phyloP scores from a whole-genome alignment of 2,113 vertebrate genomes.

The Scomber japonicus region DNA sequence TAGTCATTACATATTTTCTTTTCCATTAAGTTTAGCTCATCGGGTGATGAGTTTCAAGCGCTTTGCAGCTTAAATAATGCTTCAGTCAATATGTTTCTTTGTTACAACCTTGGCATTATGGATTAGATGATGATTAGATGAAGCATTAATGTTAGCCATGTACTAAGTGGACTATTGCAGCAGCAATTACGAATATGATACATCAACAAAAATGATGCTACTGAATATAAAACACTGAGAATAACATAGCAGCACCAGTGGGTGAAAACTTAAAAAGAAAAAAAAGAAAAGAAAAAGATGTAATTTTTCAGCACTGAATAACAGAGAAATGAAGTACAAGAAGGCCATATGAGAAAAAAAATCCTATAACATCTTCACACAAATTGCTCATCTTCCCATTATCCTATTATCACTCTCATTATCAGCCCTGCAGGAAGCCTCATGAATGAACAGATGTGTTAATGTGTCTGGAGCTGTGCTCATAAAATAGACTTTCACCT shows the following conservation, averaged over 20 bases:
- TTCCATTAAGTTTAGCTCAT: conserved; percentile 36
- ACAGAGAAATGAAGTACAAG: not conserved
- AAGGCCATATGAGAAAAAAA: not conserved
- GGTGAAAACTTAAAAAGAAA: not conserved
- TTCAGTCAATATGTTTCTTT: conserved; percentile 16
- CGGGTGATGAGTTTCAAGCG: conserved; percentile 5
- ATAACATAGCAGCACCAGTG: not conserved
- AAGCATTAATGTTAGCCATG: conserved; percentile 22
- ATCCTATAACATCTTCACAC: conserved; percentile 24
- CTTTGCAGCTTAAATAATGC: conserved; percentile 24
- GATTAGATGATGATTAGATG: conserved; percentile 33
- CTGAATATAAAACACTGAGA: not conserved
- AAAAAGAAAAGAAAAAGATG: not conserved
- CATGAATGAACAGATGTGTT: conserved; percentile 18
- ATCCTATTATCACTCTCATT: conserved; percentile 31
- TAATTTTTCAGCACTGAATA: not conserved
- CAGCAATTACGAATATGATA: conserved; percentile 14
- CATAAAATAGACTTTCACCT: not conserved
- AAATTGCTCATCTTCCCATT: not conserved
- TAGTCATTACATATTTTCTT: conserved; percentile 49
- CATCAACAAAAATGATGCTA: not conserved
- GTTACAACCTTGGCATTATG: conserved; percentile 17
- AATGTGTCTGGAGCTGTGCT: not conserved
- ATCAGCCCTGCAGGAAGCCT: conserved; percentile 42
- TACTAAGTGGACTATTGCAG: not conserved